Conservation (phyloP, 2,113 vertebrate genomes). For the Podarcis raffonei region DNA sequence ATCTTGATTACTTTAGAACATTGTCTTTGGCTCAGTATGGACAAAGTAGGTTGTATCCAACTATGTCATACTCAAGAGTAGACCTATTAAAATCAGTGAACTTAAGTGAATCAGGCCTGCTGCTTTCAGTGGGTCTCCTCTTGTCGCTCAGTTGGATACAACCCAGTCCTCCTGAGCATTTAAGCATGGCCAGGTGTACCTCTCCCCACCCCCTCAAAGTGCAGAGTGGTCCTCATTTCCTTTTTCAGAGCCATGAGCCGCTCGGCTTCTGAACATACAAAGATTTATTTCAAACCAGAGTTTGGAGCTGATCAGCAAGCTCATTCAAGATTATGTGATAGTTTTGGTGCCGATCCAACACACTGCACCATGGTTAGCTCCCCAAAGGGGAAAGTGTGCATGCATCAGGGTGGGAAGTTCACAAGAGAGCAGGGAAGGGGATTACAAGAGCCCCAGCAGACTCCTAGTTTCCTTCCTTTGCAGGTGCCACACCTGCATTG, state of each 20-base stretch:
- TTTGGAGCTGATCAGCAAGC: neutral
- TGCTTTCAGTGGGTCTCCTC: too few relatives aligned
- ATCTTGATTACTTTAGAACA: too few relatives aligned
- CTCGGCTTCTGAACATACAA: neutral
- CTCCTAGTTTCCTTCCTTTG: neutral
- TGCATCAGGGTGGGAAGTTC: neutral
- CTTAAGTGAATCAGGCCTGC: too few relatives aligned
- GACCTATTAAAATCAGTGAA: too few relatives aligned
- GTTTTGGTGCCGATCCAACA: neutral
- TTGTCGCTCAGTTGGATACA: too few relatives aligned
- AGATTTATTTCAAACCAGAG: neutral
- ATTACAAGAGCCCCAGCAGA: neutral
- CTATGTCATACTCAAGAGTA: too few relatives aligned
- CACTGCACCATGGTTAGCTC: neutral
- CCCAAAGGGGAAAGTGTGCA: neutral
- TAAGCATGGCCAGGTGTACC: neutral
- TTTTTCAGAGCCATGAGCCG: neutral
- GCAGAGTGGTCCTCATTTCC: neutral
- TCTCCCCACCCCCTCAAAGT: neutral
- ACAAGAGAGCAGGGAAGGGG: neutral
- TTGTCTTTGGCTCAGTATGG: too few relatives aligned
- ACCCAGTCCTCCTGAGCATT: neutral
- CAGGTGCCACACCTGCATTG: neutral
- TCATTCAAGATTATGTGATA: neutral
- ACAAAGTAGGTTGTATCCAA: neutral